phyloP scores from a whole-genome alignment of 2,797 vertebrate genomes.

The Molossus molossus region DNA sequence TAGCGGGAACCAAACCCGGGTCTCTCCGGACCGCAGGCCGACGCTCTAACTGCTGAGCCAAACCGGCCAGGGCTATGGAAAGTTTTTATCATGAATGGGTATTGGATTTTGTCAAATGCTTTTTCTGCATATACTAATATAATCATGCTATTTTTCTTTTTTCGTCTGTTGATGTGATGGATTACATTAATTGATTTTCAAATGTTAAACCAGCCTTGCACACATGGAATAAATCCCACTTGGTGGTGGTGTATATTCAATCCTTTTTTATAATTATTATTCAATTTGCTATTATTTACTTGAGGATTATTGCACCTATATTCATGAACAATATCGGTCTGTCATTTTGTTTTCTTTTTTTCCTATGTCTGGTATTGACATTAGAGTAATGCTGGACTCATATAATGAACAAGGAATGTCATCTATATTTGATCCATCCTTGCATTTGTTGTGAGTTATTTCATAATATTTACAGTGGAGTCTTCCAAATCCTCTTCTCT shows the following conservation, averaged over 20 bases:
- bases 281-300: neutral
- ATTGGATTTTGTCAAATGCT: neutral
- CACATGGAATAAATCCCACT: neutral
- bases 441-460: neutral
- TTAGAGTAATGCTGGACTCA: neutral
- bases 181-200: neutral
- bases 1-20: no score
- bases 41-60: no score
- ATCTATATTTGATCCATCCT: neutral
- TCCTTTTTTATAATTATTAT: neutral
- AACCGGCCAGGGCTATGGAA: no score
- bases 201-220: neutral
- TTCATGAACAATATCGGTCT: neutral
- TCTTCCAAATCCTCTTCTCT: neutral
- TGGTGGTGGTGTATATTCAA: neutral
- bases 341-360: neutral
- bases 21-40: no score
- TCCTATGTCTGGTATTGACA: neutral
- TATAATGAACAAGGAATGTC: neutral
- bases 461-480: neutral
- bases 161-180: neutral
- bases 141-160: neutral
- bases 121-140: neutral
- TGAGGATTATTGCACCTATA: neutral
- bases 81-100: neutral